Percentiles rank a stretch among this genome's conserved stretches.
These are phyloP conservation scores for Panopea generosa DNA, from an alignment of 2,888 invertebrate species.

Conservation along the genomic window DNA sequence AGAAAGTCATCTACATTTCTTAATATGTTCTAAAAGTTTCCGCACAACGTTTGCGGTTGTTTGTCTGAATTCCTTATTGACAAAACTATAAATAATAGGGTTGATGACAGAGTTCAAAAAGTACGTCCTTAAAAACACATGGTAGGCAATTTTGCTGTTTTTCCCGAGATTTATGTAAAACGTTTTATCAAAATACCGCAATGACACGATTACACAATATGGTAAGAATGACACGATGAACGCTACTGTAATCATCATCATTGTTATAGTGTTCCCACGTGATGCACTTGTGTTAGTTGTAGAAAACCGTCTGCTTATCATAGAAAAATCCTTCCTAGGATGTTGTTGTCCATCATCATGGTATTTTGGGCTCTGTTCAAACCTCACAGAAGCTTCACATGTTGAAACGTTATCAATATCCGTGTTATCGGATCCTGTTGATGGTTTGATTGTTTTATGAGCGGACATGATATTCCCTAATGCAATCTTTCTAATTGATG, in stretches of 20 bases:
- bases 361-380: not conserved
- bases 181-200: conserved; percentile 27
- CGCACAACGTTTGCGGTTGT: conserved; percentile 2
- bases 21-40: not conserved
- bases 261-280: conserved; percentile 30
- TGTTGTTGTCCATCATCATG: not conserved
- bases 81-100: conserved; percentile 42
- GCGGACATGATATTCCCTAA: not conserved
- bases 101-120: conserved; percentile 46
- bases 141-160: conserved; percentile 22
- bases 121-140: conserved; percentile 42
- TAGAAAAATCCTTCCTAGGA: not conserved
- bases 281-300: conserved; percentile 23
- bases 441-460: not conserved
- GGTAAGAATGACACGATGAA: conserved; percentile 39
- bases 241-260: conserved; percentile 42
- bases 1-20: no score
- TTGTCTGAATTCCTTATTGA: conserved; percentile 30
- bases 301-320: conserved; percentile 39
- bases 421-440: not conserved
- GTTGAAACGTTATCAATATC: not conserved
- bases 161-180: conserved; percentile 19
- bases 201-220: conserved; percentile 39
- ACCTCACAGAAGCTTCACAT: not conserved
- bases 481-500: not conserved